Evolutionary conservation across 2,888 invertebrate genomes (phyloP).

Genomic region (Hedychridium roseum): DNA sequence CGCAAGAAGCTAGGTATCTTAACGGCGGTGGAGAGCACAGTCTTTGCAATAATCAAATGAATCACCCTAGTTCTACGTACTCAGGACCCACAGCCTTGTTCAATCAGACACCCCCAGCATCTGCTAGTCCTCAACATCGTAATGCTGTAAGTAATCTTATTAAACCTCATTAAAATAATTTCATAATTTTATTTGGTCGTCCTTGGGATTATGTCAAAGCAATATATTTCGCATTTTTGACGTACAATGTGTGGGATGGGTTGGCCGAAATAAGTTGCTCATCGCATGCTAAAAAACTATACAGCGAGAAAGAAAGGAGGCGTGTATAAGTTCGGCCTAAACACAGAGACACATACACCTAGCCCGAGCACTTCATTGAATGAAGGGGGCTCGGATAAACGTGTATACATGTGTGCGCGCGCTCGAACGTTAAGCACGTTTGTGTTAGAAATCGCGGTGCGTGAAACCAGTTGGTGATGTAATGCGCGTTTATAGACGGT

Average conservation of each 20-base stretch:
- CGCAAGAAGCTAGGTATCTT: constrained; percentile 68
- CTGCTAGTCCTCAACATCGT: constrained; percentile 74
- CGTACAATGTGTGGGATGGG: too few relatives aligned
- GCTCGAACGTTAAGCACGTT: too few relatives aligned
- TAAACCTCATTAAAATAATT: too few relatives aligned
- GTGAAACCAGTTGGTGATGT: constrained; percentile 60
- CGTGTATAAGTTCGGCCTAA: neutral
- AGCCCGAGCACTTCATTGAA: neutral
- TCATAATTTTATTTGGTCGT: too few relatives aligned
- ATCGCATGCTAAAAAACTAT: too few relatives aligned
- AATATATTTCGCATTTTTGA: too few relatives aligned
- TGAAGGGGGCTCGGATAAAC: constrained; percentile 5
- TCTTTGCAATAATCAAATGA: constrained; percentile 66
- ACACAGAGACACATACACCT: neutral
- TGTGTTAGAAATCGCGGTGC: too few relatives aligned
- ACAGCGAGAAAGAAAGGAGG: too few relatives aligned
- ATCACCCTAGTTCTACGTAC: constrained; percentile 65
- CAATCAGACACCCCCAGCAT: constrained; percentile 67
- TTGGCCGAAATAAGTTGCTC: too few relatives aligned
- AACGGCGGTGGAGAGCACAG: constrained; percentile 73
- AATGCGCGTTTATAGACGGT: constrained; percentile 54
- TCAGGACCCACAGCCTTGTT: constrained; percentile 62
- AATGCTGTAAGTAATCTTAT: constrained; percentile 63
- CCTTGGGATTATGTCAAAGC: too few relatives aligned
- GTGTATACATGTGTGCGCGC: constrained; percentile 7